These are phyloP conservation scores for Leptoclinus maculatus DNA, from an alignment of 2,797 vertebrate genomes.

Conservation along the genomic window DNA sequence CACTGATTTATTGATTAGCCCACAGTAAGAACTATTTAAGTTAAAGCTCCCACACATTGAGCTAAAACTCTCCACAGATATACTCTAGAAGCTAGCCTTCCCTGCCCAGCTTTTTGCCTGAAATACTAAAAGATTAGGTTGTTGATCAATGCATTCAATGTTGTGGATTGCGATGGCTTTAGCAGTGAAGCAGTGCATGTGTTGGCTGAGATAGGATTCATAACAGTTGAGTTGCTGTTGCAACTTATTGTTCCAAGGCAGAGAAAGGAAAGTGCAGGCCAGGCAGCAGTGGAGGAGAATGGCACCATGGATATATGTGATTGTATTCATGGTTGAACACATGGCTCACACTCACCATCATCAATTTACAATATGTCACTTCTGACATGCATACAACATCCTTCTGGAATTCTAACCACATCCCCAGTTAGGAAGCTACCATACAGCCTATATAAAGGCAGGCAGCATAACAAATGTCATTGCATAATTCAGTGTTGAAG, in stretches of 20 bases:
- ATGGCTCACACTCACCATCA: background rate
- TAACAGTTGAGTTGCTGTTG: constrained; percentile 53
- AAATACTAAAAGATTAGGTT: constrained; percentile 27
- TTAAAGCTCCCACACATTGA: background rate
- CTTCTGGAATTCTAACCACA: constrained; percentile 15
- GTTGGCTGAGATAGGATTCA: constrained; percentile 75
- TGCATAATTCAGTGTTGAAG: constrained; percentile 16
- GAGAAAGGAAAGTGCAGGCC: constrained; percentile 55
- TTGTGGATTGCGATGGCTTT: constrained; percentile 38
- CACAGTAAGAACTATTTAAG: background rate
- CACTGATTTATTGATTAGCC: background rate
- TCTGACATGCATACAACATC: constrained; percentile 5
- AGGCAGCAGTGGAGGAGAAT: constrained; percentile 16
- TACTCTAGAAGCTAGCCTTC: background rate
- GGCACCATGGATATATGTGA: constrained; percentile 16
- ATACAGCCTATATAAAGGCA: background rate
- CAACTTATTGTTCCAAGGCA: constrained; percentile 65
- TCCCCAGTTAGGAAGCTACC: background rate
- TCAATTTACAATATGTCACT: constrained; percentile 21
- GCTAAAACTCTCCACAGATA: background rate
- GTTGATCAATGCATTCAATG: constrained; percentile 57
- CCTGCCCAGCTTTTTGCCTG: constrained; percentile 20
- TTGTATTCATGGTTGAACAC: constrained; percentile 27
- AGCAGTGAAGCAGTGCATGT: constrained; percentile 60
- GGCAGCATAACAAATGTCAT: background rate